Evolutionary conservation across 1,140 invertebrate genomes (phyloP), one percentile per base, ranked within the genome.

Genomic region (Arctopsyche grandis): DNA sequence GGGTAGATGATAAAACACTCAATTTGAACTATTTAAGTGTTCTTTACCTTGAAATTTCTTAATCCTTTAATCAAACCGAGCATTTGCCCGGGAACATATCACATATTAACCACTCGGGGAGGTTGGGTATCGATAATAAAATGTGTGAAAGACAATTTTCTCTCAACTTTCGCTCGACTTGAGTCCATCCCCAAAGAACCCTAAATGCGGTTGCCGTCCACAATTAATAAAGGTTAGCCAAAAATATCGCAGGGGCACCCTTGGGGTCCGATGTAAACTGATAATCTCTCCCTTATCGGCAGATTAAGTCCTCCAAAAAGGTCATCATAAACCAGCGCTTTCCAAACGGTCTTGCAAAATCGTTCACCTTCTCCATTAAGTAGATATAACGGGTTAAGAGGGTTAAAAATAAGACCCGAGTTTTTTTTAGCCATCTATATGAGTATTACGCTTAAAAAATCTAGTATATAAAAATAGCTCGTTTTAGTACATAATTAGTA

Each of bases 141-240:
- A 7, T 7, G 29, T 38, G 29, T 38, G 7, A 38, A 38, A 38
- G 29, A 38, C 29, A 38, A 38, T 4, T 38, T 38, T 38, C 29
- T 38, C 29, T 38, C 29, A 38, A 38, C 29, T 38, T 38, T 38
- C 29, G 29, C 29, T 38, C 29, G 29, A 38, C 29, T 38, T 38
- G 29, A 38, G 29, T 38, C 29, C 29, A 38, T 38, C 29, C 29
- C 3, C 29, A 38, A 38, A 38, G 29, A 38, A 5, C 24, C 22
- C 63, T 66, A 66, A 66, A 66, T 24, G 10, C 12, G 63, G 29
- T 7, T 38, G 63, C 24, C 21, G n/a, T 22, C 58, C 21, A 60
- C 58, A 19, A 60, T 66, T 66, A 66, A 66, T 66, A 66, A 66
- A 29, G 63, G 63, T 66, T 26, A 66, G 63, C 63, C 63, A 22